A percentile compares a stretch with the other conserved stretches of the same genome.
Conservation (phyloP, 2,888 invertebrate genomes). For the Theristus sp. region DNA sequence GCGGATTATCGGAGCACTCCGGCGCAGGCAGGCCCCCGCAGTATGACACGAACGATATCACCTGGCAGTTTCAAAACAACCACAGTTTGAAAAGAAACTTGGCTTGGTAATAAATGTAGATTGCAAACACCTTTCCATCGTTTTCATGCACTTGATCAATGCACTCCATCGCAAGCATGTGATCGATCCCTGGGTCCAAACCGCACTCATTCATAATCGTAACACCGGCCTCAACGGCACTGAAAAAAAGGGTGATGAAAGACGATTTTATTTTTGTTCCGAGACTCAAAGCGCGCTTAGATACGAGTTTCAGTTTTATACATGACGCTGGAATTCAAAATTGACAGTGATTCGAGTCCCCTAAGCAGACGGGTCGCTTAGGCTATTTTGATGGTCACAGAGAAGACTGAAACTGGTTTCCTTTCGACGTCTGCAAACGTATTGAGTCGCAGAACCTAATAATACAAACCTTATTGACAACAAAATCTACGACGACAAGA, state of each 20-base stretch:
- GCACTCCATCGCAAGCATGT: conserved; percentile 83
- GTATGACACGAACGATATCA: conserved; percentile 84
- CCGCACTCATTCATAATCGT: conserved; percentile 91
- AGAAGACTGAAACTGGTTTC: no score
- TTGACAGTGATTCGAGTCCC: no score
- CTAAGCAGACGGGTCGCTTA: no score
- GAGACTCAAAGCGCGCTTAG: no score
- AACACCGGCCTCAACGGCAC: conserved; percentile 67
- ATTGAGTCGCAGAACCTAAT: no score
- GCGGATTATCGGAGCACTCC: conserved; percentile 67
- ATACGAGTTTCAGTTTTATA: no score
- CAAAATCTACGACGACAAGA: no score
- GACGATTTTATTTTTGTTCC: no score
- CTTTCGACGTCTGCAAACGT: no score
- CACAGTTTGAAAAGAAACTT: neutral
- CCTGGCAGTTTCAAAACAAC: conserved; percentile 28
- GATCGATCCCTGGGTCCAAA: conserved; percentile 94
- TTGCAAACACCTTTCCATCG: conserved; percentile 50
- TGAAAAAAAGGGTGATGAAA: conserved; percentile 25
- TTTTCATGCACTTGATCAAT: conserved; percentile 49
- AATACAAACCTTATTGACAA: no score
- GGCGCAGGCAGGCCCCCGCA: conserved; percentile 95
- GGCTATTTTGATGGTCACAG: no score
- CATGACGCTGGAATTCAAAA: no score
- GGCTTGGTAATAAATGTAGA: neutral